phyloP scores from a whole-genome alignment of 2,113 vertebrate genomes.

The Gavialis gangeticus region DNA sequence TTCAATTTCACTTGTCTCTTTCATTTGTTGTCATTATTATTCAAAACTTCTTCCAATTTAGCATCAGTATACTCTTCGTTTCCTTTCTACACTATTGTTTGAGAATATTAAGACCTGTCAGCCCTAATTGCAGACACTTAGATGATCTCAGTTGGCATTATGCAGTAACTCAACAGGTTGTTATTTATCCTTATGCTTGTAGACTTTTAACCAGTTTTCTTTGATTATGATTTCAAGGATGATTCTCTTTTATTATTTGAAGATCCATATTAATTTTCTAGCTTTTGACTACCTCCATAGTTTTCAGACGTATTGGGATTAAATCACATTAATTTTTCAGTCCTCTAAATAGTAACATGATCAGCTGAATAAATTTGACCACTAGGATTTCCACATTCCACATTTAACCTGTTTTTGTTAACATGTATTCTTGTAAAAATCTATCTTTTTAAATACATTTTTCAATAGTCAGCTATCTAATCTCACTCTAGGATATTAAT shows the following conservation, averaged over 20 bases:
- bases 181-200: neutral
- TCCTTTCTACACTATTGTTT: neutral
- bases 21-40: neutral
- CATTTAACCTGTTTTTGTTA: neutral
- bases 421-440: neutral
- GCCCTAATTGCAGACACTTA: neutral
- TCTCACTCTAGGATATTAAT: neutral
- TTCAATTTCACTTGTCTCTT: neutral
- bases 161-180: neutral
- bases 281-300: neutral
- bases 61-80: neutral
- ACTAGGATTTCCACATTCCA: neutral
- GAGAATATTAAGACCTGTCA: neutral
- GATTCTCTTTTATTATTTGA: neutral
- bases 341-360: neutral
- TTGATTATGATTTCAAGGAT: neutral
- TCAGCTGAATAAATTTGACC: no score
- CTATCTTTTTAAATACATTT: neutral
- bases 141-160: neutral
- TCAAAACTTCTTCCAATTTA: neutral
- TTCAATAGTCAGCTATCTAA: neutral
- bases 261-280: neutral
- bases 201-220: neutral
- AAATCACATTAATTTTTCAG: neutral
- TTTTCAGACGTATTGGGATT: neutral